phyloP scores from a whole-genome alignment of 2,797 vertebrate species.

The Podarcis siculus region DNA sequence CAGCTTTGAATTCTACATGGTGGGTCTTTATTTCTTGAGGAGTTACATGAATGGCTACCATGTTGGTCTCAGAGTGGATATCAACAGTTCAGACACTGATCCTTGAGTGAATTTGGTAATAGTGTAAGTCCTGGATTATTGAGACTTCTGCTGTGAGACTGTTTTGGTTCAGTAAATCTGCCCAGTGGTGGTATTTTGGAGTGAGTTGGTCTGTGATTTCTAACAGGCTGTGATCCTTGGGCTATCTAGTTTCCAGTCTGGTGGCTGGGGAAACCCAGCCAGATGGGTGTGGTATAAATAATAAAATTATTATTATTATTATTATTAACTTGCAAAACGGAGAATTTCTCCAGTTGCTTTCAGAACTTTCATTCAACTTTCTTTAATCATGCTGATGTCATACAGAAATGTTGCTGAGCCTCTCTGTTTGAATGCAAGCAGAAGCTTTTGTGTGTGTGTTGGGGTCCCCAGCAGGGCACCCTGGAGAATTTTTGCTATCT shows the following conservation, averaged over 20 bases:
- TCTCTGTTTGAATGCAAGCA: constrained; percentile 23
- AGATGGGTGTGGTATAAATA: too few species aligned
- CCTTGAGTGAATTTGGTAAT: not conserved
- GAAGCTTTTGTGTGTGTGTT: constrained; percentile 27
- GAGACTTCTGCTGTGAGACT: fast-evolving
- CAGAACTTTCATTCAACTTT: constrained; percentile 21
- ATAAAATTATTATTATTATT: too few species aligned
- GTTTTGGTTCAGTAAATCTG: not conserved
- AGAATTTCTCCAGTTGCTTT: not conserved
- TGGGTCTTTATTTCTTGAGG: not conserved
- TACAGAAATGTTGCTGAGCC: constrained; percentile 48
- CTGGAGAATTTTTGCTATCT: constrained; percentile 78
- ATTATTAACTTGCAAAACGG: not conserved
- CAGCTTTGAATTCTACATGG: not conserved
- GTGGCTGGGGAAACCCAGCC: not conserved
- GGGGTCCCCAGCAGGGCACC: not conserved
- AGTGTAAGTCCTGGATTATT: not conserved
- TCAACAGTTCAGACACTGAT: too few species aligned
- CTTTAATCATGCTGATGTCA: constrained; percentile 58
- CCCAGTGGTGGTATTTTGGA: not conserved
- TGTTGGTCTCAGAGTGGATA: not conserved
- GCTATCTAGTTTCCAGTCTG: not conserved
- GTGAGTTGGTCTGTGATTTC: not conserved
- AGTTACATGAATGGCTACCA: not conserved
- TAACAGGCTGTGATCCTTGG: fast-evolving